Percentiles rank a stretch among this genome's conserved stretches.
Conservation (phyloP, 1,140 invertebrate genomes). For the Diploscapter pachys region DNA sequence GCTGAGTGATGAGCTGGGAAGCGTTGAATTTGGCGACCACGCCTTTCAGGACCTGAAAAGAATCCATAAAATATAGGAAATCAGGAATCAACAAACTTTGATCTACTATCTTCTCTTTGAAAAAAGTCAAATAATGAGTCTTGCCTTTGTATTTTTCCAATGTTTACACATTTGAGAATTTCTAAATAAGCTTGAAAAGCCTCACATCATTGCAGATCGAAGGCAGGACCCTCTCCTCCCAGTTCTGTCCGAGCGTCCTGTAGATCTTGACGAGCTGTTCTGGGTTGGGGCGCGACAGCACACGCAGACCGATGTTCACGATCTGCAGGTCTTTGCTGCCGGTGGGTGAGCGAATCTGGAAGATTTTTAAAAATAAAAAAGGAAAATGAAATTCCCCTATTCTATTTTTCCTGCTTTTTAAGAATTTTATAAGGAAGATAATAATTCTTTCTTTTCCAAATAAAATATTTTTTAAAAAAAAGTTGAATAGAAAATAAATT, state of each 20-base stretch:
- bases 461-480: not conserved
- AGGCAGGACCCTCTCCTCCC: constrained; percentile 73
- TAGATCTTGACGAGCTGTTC: constrained; percentile 78
- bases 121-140: too few relatives aligned
- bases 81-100: too few relatives aligned
- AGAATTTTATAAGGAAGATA: too few relatives aligned
- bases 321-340: constrained; percentile 98
- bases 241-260: constrained; percentile 65
- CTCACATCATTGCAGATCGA: constrained; percentile 96
- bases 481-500: not conserved
- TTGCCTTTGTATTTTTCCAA: too few relatives aligned
- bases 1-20: constrained; percentile 94
- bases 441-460: too few relatives aligned
- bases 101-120: too few relatives aligned
- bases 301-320: constrained; percentile 96
- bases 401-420: too few relatives aligned
- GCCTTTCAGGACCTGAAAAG: constrained; percentile 75
- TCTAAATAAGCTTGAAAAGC: too few relatives aligned
- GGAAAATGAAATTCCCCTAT: too few relatives aligned
- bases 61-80: not conserved
- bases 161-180: too few relatives aligned
- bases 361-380: too few relatives aligned
- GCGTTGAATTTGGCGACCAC: constrained; percentile 99
- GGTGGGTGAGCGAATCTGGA: constrained; percentile 86
- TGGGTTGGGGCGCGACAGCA: constrained; percentile 86